Percentiles rank a stretch among this genome's conserved stretches.
phyloP scores from a whole-genome alignment of 2,797 vertebrate species.

The Scolopax bukidnonensis region DNA sequence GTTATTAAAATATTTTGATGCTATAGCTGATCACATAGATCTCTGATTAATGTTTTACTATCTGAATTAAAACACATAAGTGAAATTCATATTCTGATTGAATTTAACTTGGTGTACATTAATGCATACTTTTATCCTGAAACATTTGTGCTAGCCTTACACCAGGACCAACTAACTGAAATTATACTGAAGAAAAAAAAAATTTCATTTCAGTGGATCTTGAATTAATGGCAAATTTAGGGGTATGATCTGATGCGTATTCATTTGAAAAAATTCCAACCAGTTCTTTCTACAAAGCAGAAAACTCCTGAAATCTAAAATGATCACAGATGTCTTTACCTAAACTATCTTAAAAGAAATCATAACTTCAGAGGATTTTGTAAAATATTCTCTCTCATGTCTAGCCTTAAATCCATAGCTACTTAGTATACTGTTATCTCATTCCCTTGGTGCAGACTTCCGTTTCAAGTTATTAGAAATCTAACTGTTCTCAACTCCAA shows the following conservation, averaged over 20 bases:
- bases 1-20: conserved; percentile 50
- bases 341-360: background rate
- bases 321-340: background rate
- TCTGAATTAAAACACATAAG: conserved; percentile 26
- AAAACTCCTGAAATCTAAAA: background rate
- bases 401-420: background rate
- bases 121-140: conserved; percentile 10
- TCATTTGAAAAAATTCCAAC: conserved; percentile 32
- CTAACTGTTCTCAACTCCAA: background rate
- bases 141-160: conserved; percentile 26
- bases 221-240: conserved; percentile 37
- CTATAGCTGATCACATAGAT: conserved; percentile 43
- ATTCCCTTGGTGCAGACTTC: background rate
- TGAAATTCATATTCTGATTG: conserved; percentile 40
- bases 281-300: conserved; percentile 29
- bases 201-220: conserved; percentile 41
- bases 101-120: conserved; percentile 47
- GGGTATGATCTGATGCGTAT: conserved; percentile 22
- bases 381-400: background rate
- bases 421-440: background rate
- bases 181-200: conserved; percentile 45
- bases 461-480: background rate
- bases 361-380: background rate
- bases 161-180: conserved; percentile 48
- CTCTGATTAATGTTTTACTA: conserved; percentile 45